These are phyloP conservation scores for Amphimallon solstitiale DNA, from an alignment of 2,888 invertebrate genomes.

Conservation along the genomic window DNA sequence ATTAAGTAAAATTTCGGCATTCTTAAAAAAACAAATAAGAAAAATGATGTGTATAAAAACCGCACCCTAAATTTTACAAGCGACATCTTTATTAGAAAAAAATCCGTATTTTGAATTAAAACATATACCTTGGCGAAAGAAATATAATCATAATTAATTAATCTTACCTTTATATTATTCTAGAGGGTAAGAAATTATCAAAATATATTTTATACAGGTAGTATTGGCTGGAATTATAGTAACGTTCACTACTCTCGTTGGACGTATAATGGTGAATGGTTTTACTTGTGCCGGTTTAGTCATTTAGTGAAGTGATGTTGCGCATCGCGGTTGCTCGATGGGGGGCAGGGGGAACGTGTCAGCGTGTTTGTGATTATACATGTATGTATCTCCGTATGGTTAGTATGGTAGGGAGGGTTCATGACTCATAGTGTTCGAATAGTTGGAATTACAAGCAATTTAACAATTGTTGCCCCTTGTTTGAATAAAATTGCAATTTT, in stretches of 20 bases:
- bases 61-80: constrained; percentile 31
- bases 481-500: constrained; percentile 4
- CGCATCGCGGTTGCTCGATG: constrained; percentile 1
- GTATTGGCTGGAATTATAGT: constrained; percentile 13
- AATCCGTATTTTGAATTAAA: not conserved
- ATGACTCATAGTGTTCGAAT: constrained; percentile 16
- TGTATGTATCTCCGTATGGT: not conserved
- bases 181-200: constrained; percentile 4
- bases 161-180: constrained; percentile 17
- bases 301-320: constrained; percentile 22
- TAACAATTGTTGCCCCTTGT: not conserved
- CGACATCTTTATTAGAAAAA: constrained; percentile 21
- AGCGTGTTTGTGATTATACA: constrained; percentile 2
- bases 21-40: not conserved
- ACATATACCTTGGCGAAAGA: not conserved
- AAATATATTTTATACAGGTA: constrained; percentile 2
- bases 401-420: constrained; percentile 15
- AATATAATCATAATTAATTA: not conserved
- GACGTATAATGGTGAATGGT: constrained; percentile 31
- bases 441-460: constrained; percentile 14
- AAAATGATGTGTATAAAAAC: constrained; percentile 12
- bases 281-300: constrained; percentile 24
- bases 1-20: not conserved
- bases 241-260: constrained; percentile 26
- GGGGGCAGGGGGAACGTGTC: constrained; percentile 19